Conservation (phyloP, 2,888 invertebrate species). For the Tenthredo livida region DNA sequence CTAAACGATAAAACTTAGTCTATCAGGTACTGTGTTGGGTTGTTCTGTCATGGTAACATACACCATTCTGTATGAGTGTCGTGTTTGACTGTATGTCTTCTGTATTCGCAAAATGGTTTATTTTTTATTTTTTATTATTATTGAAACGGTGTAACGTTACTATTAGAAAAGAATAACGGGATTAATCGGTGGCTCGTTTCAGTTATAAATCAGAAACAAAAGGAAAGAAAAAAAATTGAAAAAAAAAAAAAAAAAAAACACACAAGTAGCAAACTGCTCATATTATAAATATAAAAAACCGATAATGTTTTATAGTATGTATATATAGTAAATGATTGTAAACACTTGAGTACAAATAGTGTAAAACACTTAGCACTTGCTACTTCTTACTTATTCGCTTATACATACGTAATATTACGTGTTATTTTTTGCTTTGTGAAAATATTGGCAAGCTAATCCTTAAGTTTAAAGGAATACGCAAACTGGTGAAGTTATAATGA, state of each 20-base stretch:
- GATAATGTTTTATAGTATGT: slow-evolving; percentile 1
- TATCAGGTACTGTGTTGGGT: slow-evolving; percentile 78
- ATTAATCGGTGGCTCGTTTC: slow-evolving; percentile 26
- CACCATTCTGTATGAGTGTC: slow-evolving; percentile 74
- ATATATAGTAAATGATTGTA: slow-evolving; percentile 38
- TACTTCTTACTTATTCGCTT: slow-evolving; percentile 36
- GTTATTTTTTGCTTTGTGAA: slow-evolving; percentile 24
- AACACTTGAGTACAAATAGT: slow-evolving; percentile 15
- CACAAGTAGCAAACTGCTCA: slow-evolving; percentile 13
- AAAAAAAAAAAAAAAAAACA: background rate
- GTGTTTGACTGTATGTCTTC: slow-evolving; percentile 60
- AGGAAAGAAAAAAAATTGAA: background rate
- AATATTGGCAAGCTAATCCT: slow-evolving; percentile 33
- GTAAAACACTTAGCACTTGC: slow-evolving; percentile 23
- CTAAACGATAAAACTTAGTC: slow-evolving; percentile 77
- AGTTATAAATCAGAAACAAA: background rate
- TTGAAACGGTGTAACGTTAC: background rate
- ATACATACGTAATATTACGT: slow-evolving; percentile 9
- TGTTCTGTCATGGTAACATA: slow-evolving; percentile 78
- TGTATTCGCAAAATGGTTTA: slow-evolving; percentile 54
- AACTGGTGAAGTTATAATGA: background rate
- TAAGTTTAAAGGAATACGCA: slow-evolving; percentile 18
- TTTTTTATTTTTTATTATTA: background rate
- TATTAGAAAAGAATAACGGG: slow-evolving; percentile 9
- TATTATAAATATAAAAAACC: slow-evolving; percentile 15